phyloP scores from a whole-genome alignment of 2,888 invertebrate species.

The Carpatolechia fugitivella region DNA sequence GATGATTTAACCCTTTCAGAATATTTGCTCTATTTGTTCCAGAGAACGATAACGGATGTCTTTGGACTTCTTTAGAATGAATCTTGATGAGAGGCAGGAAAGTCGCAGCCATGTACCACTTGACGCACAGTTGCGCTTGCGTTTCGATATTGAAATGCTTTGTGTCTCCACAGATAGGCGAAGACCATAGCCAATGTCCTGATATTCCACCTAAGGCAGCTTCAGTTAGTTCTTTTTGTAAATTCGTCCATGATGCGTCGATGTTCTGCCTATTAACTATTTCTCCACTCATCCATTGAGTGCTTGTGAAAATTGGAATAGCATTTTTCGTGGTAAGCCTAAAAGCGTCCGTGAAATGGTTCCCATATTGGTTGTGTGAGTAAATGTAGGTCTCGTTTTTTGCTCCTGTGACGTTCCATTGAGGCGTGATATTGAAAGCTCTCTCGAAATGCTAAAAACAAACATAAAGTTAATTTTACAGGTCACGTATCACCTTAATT shows the following conservation, averaged over 20 bases:
- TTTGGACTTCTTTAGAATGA: conserved; percentile 54
- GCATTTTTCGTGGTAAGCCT: conserved; percentile 32
- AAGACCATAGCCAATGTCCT: conserved; percentile 70
- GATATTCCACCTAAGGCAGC: conserved; percentile 72
- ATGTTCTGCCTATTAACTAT: conserved; percentile 72
- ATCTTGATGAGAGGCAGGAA: conserved; percentile 81
- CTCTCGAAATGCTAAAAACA: conserved; percentile 55
- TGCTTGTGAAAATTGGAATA: conserved; percentile 45
- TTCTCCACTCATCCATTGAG: conserved; percentile 54
- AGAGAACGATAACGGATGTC: conserved; percentile 69
- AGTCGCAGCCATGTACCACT: conserved; percentile 84
- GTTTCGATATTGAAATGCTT: conserved; percentile 49
- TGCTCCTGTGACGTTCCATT: conserved; percentile 64
- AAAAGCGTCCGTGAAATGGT: conserved; percentile 55
- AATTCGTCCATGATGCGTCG: conserved; percentile 77
- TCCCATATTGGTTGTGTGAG: conserved; percentile 80
- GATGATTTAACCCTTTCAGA: conserved; percentile 59
- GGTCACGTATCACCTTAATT: no score
- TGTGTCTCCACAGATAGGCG: conserved; percentile 80
- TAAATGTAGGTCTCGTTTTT: conserved; percentile 53
- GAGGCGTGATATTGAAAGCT: conserved; percentile 69
- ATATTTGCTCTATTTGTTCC: conserved; percentile 62
- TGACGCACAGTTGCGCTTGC: conserved; percentile 77
- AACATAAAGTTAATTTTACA: background rate
- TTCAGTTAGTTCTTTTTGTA: conserved; percentile 70